A percentile compares a stretch with the other conserved stretches of the same genome.
Evolutionary conservation across 2,888 invertebrate species (phyloP).

Genomic region (Cylindroiulus punctatus): DNA sequence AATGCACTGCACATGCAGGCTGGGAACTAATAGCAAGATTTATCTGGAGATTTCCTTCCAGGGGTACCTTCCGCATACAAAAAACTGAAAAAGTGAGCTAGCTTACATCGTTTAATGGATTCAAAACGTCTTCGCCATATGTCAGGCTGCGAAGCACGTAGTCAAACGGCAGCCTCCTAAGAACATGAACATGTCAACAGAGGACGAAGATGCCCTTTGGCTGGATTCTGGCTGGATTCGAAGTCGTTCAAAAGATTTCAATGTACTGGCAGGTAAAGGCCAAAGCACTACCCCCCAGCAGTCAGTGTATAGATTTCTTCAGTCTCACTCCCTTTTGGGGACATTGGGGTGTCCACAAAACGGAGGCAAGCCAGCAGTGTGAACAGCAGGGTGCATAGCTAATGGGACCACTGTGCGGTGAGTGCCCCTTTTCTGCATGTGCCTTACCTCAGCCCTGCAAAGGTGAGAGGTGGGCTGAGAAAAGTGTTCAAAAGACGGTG

Average conservation of each 20-base stretch:
- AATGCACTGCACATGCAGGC: background rate
- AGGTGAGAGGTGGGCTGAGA: slow-evolving; percentile 49
- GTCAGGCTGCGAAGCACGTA: slow-evolving; percentile 20
- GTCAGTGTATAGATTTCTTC: background rate
- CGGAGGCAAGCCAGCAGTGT: slow-evolving; percentile 22
- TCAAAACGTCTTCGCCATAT: slow-evolving; percentile 31
- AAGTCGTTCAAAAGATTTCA: background rate
- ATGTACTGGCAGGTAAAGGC: slow-evolving; percentile 33
- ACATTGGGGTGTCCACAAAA: background rate
- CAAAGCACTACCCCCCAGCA: slow-evolving; percentile 2
- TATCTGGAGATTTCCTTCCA: background rate
- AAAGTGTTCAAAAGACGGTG: slow-evolving; percentile 51
- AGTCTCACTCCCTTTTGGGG: slow-evolving; percentile 35
- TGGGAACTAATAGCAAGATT: background rate
- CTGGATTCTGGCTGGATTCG: background rate
- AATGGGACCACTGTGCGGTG: slow-evolving; percentile 36
- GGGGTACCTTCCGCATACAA: background rate
- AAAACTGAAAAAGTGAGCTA: background rate
- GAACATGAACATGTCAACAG: background rate
- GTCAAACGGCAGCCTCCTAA: slow-evolving; percentile 17
- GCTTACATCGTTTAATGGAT: background rate
- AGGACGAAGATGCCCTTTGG: slow-evolving; percentile 14
- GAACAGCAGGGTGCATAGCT: slow-evolving; percentile 42
- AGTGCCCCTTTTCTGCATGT: slow-evolving; percentile 29
- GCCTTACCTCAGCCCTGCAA: background rate